These are phyloP conservation scores for Threskiornis aethiopicus DNA, from an alignment of 2,797 vertebrate species.

Conservation along the genomic window DNA sequence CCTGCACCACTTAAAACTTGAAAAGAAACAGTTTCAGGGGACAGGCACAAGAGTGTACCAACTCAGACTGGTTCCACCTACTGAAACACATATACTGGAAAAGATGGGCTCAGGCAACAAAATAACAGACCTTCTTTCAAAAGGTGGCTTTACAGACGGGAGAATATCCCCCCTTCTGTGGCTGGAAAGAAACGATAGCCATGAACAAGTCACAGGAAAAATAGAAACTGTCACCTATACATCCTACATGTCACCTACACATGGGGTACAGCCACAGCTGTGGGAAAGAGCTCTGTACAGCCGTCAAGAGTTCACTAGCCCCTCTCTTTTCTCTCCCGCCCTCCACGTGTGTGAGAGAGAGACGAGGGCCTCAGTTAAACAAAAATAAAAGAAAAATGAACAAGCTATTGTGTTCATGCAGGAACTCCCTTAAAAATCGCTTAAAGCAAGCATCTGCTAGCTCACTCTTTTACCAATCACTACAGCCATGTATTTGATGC, in stretches of 20 bases:
- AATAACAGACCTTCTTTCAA: neutral
- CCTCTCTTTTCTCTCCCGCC: neutral
- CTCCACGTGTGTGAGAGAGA: neutral
- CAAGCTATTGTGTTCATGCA: neutral
- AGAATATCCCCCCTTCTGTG: neutral
- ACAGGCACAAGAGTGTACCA: neutral
- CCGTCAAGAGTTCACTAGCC: rapidly evolving
- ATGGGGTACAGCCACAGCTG: neutral
- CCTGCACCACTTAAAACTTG: neutral
- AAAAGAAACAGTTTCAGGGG: neutral
- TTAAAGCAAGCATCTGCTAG: neutral
- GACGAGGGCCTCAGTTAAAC: neutral
- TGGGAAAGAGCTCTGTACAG: neutral
- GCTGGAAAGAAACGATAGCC: neutral
- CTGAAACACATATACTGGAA: neutral
- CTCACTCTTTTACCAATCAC: neutral
- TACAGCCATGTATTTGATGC: neutral
- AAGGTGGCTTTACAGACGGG: neutral
- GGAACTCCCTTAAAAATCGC: neutral
- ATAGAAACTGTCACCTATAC: neutral
- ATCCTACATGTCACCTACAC: too few relatives aligned
- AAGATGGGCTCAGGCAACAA: neutral
- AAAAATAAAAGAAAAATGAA: neutral
- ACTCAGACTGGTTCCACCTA: neutral
- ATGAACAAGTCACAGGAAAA: neutral